Conservation (phyloP, 2,888 invertebrate species). For the Drosophila leonis region DNA sequence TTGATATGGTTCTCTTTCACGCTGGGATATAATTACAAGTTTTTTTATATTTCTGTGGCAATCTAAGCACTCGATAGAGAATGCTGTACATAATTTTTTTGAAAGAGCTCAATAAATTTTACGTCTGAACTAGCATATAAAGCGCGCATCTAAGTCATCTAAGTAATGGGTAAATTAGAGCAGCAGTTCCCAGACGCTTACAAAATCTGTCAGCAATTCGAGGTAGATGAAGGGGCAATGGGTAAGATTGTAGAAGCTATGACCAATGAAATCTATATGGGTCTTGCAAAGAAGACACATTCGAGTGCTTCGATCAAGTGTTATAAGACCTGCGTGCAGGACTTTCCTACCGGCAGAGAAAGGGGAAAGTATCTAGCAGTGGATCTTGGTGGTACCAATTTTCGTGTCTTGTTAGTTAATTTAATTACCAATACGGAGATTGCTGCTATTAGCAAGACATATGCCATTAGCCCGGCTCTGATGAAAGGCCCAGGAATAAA, state of each 20-base stretch:
- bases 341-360: conserved; percentile 96
- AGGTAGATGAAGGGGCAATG: conserved; percentile 91
- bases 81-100: neutral
- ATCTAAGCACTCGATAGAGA: conserved; percentile 1
- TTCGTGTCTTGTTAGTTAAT: conserved; percentile 95
- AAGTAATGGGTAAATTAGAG: conserved; percentile 89
- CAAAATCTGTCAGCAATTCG: conserved; percentile 86
- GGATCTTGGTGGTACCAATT: conserved; percentile 98
- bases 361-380: conserved; percentile 96
- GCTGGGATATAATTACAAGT: neutral
- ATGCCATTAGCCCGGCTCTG: conserved; percentile 94
- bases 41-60: neutral
- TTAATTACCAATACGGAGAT: conserved; percentile 90
- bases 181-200: conserved; percentile 90
- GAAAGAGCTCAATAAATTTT: neutral
- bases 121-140: neutral
- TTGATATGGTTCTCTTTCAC: neutral
- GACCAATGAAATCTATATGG: conserved; percentile 90
- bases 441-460: conserved; percentile 96
- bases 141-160: conserved; percentile 88
- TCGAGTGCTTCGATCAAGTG: conserved; percentile 93
- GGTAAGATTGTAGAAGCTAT: conserved; percentile 90
- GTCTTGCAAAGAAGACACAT: conserved; percentile 91
- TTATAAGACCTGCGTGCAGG: conserved; percentile 96
- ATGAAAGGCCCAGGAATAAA: conserved; percentile 95